Evolutionary conservation across 53 echinoderm and acorn worm species (phyloP).

Genomic region (Holothuria scabra): DNA sequence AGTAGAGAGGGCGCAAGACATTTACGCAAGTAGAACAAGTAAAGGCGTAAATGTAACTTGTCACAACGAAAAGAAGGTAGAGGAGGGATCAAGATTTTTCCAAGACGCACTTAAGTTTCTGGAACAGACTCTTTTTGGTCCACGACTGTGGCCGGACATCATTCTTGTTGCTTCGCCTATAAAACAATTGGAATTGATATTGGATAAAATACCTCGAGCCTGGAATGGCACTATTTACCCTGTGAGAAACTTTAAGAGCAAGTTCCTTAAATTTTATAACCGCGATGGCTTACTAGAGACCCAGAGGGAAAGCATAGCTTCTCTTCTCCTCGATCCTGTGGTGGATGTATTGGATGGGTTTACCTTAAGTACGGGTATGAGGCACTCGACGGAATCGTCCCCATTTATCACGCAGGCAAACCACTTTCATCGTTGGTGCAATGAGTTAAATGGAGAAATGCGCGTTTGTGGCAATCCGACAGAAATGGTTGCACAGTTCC

Average conservation of each 20-base stretch:
- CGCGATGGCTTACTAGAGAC: not conserved
- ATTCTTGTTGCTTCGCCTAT: not conserved
- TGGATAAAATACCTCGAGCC: not conserved
- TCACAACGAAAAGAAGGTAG: not conserved
- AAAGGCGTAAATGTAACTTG: not conserved
- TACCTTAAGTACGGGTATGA: not conserved
- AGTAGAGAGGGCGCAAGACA: not conserved
- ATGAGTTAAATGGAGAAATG: constrained; percentile 27
- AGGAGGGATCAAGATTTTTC: not conserved
- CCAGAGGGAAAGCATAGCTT: not conserved
- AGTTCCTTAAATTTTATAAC: not conserved
- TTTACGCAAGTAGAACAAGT: not conserved
- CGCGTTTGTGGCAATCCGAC: constrained; percentile 14
- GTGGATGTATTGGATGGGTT: constrained; percentile 14
- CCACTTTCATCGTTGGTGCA: constrained; percentile 29
- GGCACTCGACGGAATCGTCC: not conserved
- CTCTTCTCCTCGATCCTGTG: not conserved
- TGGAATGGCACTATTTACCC: constrained; percentile 27
- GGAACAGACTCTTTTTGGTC: not conserved
- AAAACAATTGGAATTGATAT: not conserved
- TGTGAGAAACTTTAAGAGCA: constrained; percentile 6
- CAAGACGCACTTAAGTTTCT: not conserved
- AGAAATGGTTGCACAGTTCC: constrained; percentile 13
- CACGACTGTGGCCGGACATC: not conserved
- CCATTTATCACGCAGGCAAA: not conserved